Percentiles rank a stretch among this genome's conserved stretches.
Evolutionary conservation across 2,113 vertebrate genomes (phyloP).

Genomic region (Chaetodon trifascialis): DNA sequence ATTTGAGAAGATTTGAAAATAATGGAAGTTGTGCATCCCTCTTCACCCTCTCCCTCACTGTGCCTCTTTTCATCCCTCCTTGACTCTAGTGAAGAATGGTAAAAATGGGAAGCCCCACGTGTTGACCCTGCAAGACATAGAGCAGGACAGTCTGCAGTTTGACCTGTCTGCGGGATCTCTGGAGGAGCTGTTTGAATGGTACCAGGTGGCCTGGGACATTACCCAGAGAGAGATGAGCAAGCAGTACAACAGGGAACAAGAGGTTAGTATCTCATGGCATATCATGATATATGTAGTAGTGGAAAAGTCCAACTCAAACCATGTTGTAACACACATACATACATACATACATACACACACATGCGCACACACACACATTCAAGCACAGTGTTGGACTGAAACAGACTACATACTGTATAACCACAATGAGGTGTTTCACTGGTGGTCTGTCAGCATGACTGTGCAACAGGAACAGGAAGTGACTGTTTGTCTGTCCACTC

Average conservation of each 20-base stretch:
- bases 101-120: constrained; percentile 90
- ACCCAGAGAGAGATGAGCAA: constrained; percentile 86
- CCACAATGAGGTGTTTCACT: not conserved
- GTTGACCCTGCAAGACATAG: constrained; percentile 88
- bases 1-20: too few species aligned
- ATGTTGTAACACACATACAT: not conserved
- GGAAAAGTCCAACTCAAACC: not conserved
- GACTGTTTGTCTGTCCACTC: constrained; percentile 29
- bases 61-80: not conserved
- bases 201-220: constrained; percentile 91
- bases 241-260: constrained; percentile 64
- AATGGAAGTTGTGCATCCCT: not conserved
- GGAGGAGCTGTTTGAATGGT: constrained; percentile 95
- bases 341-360: too few species aligned
- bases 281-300: not conserved
- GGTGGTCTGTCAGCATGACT: constrained; percentile 18
- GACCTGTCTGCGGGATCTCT: constrained; percentile 90
- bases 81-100: constrained; percentile 74
- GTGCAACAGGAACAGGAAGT: constrained; percentile 53
- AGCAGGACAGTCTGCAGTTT: constrained; percentile 86
- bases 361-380: too few species aligned
- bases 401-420: not conserved
- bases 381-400: not conserved
- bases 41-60: not conserved
- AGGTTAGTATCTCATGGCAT: constrained; percentile 61